Base-by-base conservation (phyloP, 1,140 invertebrate genomes). In the Heliconius eleuchia region DNA sequence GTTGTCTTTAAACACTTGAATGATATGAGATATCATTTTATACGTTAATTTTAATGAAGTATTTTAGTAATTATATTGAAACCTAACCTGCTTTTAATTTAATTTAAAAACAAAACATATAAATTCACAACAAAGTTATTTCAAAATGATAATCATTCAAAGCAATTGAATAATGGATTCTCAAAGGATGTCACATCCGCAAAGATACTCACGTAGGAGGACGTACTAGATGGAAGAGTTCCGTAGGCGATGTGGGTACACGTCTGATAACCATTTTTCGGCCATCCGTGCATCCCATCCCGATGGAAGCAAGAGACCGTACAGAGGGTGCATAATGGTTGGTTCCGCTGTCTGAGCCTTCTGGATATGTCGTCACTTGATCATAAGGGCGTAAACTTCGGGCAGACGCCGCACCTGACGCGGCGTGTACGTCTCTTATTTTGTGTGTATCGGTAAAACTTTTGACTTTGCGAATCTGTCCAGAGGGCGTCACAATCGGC, bases 231-330 rank as follows among this genome's bases (percentile, higher is more conserved):
- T 97, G 97, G 89, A 98, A 96, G 74, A 98, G 95, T 93, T 98
- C 97, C 79, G 96, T 96, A 23, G 97, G 97, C 81, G 97, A 97
- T 34, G 97, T 97, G 66, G 97, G 97, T 73, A 98, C 97, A 85
- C 97, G 95, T 85, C 96, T 95, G 79, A 98, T 97, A 82, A 97
- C 97, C 95, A 98, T 96, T 95, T 97, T 97, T 83, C 97, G 95
- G n/a, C 97, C 97, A 92, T 98, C 97, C 34, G 97, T 98, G 73
- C 97, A 98, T 4, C 97, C 97, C 96, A 98, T 96, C 39, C 97
- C 97, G 81, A 98, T 97, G 39, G 97, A 98, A 72, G 97, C 97
- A 81, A 97, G 95, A 39, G 97, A 97, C 72, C 96, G 95, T 46
- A 97, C 96, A 11, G 97, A 97, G 19, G 96, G 95, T 50, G 96